Conservation (phyloP, 2,113 vertebrate species). For the Nibea coibor region DNA sequence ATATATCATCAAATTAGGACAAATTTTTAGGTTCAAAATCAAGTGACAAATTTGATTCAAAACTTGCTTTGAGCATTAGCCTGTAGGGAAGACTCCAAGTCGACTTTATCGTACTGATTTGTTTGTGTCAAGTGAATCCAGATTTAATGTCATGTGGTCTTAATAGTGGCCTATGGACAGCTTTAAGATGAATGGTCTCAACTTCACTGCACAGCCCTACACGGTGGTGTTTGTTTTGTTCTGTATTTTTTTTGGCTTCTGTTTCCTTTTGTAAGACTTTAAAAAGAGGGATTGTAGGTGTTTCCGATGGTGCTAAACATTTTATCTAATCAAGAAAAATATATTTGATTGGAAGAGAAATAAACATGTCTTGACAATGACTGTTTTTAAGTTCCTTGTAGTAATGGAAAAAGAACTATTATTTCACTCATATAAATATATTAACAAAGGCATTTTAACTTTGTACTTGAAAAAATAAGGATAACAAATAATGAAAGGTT, state of each 20-base stretch:
- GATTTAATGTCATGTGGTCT: conserved; percentile 76
- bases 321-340: conserved; percentile 95
- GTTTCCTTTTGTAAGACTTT: conserved; percentile 77
- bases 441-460: conserved; percentile 98
- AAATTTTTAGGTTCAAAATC: conserved; percentile 70
- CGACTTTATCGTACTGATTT: conserved; percentile 65
- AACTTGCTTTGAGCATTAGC: conserved; percentile 78
- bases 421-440: conserved; percentile 97
- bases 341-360: conserved; percentile 89
- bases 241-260: conserved; percentile 61
- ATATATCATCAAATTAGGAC: conserved; percentile 84
- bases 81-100: conserved; percentile 73
- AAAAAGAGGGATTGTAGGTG: conserved; percentile 88
- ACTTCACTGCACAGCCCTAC: conserved; percentile 91
- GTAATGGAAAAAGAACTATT: conserved; percentile 92
- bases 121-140: conserved; percentile 76
- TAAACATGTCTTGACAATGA: conserved; percentile 94
- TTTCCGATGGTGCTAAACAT: conserved; percentile 97
- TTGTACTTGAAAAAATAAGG: conserved; percentile 97
- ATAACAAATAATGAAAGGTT: conserved; percentile 87
- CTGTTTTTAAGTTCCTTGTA: conserved; percentile 94
- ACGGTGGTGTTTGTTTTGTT: conserved; percentile 61
- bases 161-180: conserved; percentile 70
- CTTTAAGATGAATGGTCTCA: conserved; percentile 78
- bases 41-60: conserved; percentile 79